Base-by-base conservation (phyloP, 2,888 invertebrate species). In the Julus scandinavius region DNA sequence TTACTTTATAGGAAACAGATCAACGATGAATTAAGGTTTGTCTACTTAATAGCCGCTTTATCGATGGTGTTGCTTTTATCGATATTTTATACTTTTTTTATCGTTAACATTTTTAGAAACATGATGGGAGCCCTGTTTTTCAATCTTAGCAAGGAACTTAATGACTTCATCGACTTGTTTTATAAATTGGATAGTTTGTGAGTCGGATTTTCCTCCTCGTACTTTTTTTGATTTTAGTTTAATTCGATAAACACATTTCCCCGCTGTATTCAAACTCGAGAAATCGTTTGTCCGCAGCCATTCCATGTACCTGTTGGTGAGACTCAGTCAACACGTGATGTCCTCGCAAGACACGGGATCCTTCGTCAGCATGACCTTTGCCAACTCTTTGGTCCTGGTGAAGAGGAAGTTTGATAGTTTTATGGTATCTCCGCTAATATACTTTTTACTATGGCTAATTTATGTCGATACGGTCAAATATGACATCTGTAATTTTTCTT, bases 121-220 rank as follows among this genome's bases (percentile, higher is more conserved):
- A 95, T 98, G 93, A 97, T 99, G 97, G 94, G 94, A 88, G 96
- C 96, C 90, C 94, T 99, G 91, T 99, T 99, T 93, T 96, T 96
- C 2, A 94, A 95, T 89, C 94, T 99, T 49, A 98, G 99, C 93
- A 93, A 94, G 0, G 98, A 98, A 92, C 93, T 99, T 89, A 95
- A 96, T 89, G 95, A 94, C 91, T 97, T 99, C 91, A 96, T 99
- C 89, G 94, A 95, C 85, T 95, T 96, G 92, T 95, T 97, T 90
- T 98, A 98, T 93, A 95, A 95, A 91, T 95, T 96, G 91, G 98
- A 98, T 92, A 95, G 96, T 91, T 97, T 97, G 97, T 98, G 93
- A 94, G 96, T 94, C 88, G 6, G 29, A 29, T 29, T 29, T 29
- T 29, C 29, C 29, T 1, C 29, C 29, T 29, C 29, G 29, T 29